Percentiles rank a stretch among this genome's conserved stretches.
Evolutionary conservation across 2,113 vertebrate species (phyloP).

Genomic region (Sigmodon hispidus): DNA sequence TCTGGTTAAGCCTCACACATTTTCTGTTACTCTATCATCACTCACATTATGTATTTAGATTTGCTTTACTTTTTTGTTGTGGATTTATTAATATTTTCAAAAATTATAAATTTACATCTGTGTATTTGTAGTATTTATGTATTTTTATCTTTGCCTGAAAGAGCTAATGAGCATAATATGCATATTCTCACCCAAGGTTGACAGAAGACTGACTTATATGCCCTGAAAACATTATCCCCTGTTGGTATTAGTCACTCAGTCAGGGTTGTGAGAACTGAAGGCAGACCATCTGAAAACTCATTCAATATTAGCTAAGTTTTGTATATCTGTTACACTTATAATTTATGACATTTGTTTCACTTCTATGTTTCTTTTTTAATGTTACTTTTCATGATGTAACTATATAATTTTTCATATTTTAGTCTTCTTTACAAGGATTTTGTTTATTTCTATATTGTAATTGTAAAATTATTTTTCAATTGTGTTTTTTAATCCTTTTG

Average conservation of each 20-base stretch:
- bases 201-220: neutral
- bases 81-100: too few relatives aligned
- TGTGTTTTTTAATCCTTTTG: neutral
- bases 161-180: neutral
- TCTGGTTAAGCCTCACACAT: too few relatives aligned
- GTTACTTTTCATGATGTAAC: neutral
- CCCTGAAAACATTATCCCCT: too few relatives aligned
- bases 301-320: neutral
- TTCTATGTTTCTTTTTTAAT: neutral
- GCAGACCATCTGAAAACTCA: neutral
- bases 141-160: neutral
- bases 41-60: too few relatives aligned
- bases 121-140: too few relatives aligned
- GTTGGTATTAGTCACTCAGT: neutral
- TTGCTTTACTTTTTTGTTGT: too few relatives aligned
- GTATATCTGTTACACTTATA: neutral
- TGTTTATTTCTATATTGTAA: neutral
- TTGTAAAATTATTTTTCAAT: neutral
- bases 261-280: neutral
- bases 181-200: neutral
- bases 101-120: too few relatives aligned
- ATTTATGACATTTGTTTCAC: neutral
- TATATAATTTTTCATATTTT: neutral
- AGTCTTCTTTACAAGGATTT: neutral
- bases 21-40: too few relatives aligned